Evolutionary conservation across 2,113 vertebrate species (phyloP).

Genomic region (Mobula hypostoma): DNA sequence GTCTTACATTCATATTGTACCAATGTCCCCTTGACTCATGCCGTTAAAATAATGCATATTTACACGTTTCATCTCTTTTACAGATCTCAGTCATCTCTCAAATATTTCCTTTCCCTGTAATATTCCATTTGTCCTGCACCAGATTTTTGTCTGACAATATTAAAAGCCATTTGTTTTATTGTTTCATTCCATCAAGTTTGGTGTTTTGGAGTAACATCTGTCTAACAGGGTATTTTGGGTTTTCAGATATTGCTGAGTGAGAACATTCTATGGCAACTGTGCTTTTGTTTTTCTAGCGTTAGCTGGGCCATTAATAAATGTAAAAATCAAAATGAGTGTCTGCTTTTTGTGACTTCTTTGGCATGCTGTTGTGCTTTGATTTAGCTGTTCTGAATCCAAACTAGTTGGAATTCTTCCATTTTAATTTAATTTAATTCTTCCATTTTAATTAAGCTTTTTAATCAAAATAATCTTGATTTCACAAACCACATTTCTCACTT

Average conservation of each 20-base stretch:
- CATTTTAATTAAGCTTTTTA: not conserved
- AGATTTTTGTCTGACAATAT: not conserved
- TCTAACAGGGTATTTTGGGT: not conserved
- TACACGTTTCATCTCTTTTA: not conserved
- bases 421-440: not conserved
- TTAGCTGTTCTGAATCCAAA: not conserved
- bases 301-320: not conserved
- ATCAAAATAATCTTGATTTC: not conserved
- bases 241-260: not conserved
- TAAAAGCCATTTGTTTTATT: not conserved
- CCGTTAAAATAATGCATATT: not conserved
- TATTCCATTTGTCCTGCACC: not conserved
- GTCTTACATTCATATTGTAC: not conserved
- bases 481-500: not conserved
- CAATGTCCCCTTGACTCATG: not conserved
- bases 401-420: not conserved
- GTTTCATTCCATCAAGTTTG: not conserved
- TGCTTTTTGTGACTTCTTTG: not conserved
- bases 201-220: not conserved
- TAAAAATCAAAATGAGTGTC: not conserved
- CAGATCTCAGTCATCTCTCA: not conserved
- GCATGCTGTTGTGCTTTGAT: not conserved
- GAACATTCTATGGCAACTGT: not conserved
- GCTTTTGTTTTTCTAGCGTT: not conserved
- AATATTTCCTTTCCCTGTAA: not conserved